Conservation (phyloP, 1,140 invertebrate species). For the Sesamia nonagrioides region DNA sequence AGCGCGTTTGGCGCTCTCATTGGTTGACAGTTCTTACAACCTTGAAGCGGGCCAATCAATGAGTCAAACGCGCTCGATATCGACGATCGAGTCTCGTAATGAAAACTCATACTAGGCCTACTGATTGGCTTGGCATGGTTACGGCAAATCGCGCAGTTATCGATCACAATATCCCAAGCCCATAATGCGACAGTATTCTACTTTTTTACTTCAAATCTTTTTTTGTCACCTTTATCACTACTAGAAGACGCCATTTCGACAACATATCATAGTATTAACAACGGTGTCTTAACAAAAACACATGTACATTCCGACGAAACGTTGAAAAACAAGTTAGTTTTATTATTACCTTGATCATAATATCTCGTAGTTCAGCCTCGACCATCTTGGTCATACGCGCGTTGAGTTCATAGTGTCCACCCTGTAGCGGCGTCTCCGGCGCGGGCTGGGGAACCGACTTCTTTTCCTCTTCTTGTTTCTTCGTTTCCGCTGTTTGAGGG, state of each 20-base stretch:
- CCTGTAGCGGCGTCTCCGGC: not conserved
- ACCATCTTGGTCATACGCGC: conserved; percentile 54
- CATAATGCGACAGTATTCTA: conserved; percentile 99
- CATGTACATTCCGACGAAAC: too few relatives aligned
- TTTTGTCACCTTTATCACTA: conserved; percentile 94
- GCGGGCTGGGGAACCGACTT: not conserved
- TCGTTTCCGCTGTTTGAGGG: not conserved
- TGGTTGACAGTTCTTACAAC: too few relatives aligned
- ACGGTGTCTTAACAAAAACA: too few relatives aligned
- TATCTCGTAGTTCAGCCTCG: conserved; percentile 62
- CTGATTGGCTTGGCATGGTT: conserved; percentile 99
- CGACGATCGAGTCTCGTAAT: too few relatives aligned
- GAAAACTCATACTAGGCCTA: too few relatives aligned
- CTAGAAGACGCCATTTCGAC: conserved; percentile 94
- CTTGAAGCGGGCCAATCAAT: too few relatives aligned
- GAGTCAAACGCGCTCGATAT: too few relatives aligned
- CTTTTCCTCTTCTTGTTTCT: conserved; percentile 19
- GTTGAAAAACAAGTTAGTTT: too few relatives aligned
- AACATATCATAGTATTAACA: too few relatives aligned
- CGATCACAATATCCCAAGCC: conserved; percentile 99
- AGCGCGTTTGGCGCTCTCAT: too few relatives aligned
- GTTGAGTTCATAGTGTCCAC: conserved; percentile 56
- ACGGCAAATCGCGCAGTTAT: conserved; percentile 99
- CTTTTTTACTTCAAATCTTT: conserved; percentile 98
- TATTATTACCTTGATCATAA: conserved; percentile 68